A percentile compares a stretch with the other conserved stretches of the same genome.
phyloP scores from a whole-genome alignment of 2,888 invertebrate genomes.

The Papilio gigon region DNA sequence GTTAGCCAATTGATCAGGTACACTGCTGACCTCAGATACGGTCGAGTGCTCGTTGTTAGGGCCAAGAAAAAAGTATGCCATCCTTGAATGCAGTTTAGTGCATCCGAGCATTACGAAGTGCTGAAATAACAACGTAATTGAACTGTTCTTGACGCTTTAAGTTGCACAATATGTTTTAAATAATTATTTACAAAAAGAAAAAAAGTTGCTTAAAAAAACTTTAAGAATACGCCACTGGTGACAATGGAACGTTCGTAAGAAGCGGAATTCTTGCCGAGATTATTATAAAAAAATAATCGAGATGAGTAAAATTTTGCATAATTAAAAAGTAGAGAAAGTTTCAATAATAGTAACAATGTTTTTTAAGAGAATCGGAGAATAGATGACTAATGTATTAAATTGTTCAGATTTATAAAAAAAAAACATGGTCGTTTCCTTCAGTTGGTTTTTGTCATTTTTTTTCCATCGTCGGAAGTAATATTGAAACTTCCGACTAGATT shows the following conservation, averaged over 20 bases:
- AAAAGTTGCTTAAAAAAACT: no score
- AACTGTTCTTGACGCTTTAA: neutral
- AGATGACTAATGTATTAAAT: no score
- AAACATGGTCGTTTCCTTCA: neutral
- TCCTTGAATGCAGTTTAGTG: slow-evolving; percentile 68
- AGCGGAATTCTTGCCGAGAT: no score
- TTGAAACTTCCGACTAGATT: neutral
- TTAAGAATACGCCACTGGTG: no score
- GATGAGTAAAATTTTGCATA: no score
- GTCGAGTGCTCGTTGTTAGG: slow-evolving; percentile 56
- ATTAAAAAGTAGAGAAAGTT: no score
- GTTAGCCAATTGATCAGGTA: neutral
- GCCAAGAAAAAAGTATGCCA: slow-evolving; percentile 62
- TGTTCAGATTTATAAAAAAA: no score
- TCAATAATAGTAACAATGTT: no score
- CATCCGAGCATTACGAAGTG: slow-evolving; percentile 48
- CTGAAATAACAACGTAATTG: slow-evolving; percentile 1
- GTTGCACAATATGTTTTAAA: neutral
- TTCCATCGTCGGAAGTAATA: neutral
- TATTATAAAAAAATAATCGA: no score
- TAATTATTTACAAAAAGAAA: neutral
- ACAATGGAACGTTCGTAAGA: no score
- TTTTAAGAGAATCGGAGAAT: no score
- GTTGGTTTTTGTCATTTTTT: neutral
- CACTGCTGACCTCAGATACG: slow-evolving; percentile 58